Evolutionary conservation across 2,888 invertebrate genomes (phyloP), one percentile per base, ranked within the genome.

Genomic region (Tanytarsus gracilentus): DNA sequence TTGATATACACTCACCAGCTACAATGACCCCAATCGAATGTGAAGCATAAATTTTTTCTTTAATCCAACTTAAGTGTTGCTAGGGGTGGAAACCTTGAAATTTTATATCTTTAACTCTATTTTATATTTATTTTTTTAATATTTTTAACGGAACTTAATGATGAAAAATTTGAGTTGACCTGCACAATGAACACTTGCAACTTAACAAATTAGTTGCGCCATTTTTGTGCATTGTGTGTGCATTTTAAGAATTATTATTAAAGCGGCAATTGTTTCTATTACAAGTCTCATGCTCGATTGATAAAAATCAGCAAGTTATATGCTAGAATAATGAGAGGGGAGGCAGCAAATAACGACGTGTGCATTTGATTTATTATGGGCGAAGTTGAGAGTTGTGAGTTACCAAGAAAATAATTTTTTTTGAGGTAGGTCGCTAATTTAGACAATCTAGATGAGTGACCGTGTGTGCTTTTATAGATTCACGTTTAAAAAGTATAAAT

Each of bases 251-350:
- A 44, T 44, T 44, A 44, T 18, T n/a, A n/a, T n/a, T n/a, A 44
- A 21, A 44, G 44, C 44, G 21, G 44, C 44, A 44, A 44, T 44
- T 44, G 44, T 44, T 44, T 44, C 18, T 14, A 36, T 16, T 36
- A 36, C 36, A 36, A 14, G 14, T 33, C 3, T 33, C 11, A 33
- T 44, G n/a, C n/a, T n/a, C n/a, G n/a, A n/a, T n/a, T n/a, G 44
- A 44, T 44, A 44, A 44, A 44, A 18, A 44, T 44, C 44, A 4
- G 16, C n/a, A n/a, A n/a, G n/a, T n/a, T n/a, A n/a, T n/a, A n/a
- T n/a, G n/a, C n/a, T n/a, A n/a, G n/a, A n/a, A n/a, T n/a, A n/a
- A n/a, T n/a, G n/a, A n/a, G n/a, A n/a, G n/a, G n/a, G n/a, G n/a
- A n/a, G n/a, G n/a, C n/a, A n/a, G n/a, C n/a, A n/a, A n/a, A n/a